Evolutionary conservation across 2,113 vertebrate species (phyloP).

Genomic region (Apeltes quadracus): DNA sequence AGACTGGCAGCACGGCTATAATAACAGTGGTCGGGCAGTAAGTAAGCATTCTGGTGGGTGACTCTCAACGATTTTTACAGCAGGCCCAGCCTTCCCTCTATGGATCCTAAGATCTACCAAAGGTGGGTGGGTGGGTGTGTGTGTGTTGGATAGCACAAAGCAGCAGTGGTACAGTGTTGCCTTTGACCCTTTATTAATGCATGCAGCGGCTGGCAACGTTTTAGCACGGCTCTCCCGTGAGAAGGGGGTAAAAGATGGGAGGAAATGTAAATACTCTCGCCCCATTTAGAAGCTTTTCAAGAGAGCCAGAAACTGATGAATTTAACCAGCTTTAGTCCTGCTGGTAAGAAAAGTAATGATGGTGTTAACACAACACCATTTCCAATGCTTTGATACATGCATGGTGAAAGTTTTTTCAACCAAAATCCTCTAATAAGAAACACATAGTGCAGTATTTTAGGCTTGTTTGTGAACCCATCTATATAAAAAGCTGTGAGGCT

Average conservation of each 20-base stretch:
- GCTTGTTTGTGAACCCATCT: too few species aligned
- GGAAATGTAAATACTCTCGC: constrained; percentile 32
- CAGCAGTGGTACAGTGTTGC: constrained; percentile 24
- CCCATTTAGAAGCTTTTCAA: constrained; percentile 10
- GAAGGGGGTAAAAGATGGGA: constrained; percentile 47
- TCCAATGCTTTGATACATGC: not conserved
- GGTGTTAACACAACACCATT: not conserved
- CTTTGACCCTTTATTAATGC: constrained; percentile 56
- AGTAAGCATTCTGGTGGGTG: constrained; percentile 15
- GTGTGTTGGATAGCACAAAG: constrained; percentile 9
- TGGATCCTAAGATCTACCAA: constrained; percentile 4
- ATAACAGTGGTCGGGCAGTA: constrained; percentile 17
- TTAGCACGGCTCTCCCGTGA: constrained; percentile 38
- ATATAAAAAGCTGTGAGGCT: not conserved
- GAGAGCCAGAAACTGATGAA: constrained; percentile 17
- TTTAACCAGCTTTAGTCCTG: constrained; percentile 13
- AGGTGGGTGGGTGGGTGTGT: constrained; percentile 9
- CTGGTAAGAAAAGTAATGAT: constrained; percentile 11
- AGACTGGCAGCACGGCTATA: not conserved
- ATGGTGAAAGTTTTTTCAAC: not conserved
- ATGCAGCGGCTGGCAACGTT: constrained; percentile 54
- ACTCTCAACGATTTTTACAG: constrained; percentile 7
- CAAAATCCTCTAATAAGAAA: not conserved
- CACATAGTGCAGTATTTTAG: not conserved
- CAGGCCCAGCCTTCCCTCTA: not conserved